These are phyloP conservation scores for Eupithecia tripunctaria DNA, from an alignment of 2,888 invertebrate genomes.

Conservation along the genomic window DNA sequence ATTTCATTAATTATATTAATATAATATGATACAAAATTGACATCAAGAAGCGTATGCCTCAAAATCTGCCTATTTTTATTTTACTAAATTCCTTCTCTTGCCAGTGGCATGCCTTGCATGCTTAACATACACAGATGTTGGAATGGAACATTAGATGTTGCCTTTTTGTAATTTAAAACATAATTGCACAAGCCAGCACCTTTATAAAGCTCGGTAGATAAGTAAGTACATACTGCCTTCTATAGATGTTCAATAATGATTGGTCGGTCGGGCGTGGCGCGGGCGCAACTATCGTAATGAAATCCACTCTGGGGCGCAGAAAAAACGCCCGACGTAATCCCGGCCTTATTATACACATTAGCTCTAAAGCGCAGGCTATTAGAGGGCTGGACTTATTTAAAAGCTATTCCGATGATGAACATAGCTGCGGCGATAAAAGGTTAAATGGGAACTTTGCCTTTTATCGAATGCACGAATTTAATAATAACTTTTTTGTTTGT, in stretches of 20 bases:
- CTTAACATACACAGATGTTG: too few species aligned
- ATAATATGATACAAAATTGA: background rate
- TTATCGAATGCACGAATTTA: background rate
- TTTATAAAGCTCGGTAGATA: background rate
- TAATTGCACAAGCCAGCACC: background rate
- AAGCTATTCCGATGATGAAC: conserved; percentile 17
- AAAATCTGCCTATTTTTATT: background rate
- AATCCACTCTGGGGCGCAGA: conserved; percentile 30
- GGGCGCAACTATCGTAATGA: conserved; percentile 33
- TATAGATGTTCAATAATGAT: background rate
- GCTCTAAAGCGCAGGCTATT: conserved; percentile 34
- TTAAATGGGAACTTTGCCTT: background rate
- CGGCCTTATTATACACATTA: conserved; percentile 40
- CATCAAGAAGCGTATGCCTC: background rate
- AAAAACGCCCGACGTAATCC: conserved; percentile 14
- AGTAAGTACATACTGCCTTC: background rate
- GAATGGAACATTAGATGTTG: background rate
- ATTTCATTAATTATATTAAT: too few species aligned
- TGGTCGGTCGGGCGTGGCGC: conserved; percentile 16
- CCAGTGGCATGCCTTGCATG: background rate
- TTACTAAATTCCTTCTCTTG: background rate
- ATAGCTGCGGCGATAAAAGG: background rate
- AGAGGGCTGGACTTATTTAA: conserved; percentile 32
- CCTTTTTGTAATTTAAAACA: background rate
- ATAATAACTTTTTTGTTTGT: background rate